Conservation (phyloP, 1,140 invertebrate species). For the Oppia nitens region DNA sequence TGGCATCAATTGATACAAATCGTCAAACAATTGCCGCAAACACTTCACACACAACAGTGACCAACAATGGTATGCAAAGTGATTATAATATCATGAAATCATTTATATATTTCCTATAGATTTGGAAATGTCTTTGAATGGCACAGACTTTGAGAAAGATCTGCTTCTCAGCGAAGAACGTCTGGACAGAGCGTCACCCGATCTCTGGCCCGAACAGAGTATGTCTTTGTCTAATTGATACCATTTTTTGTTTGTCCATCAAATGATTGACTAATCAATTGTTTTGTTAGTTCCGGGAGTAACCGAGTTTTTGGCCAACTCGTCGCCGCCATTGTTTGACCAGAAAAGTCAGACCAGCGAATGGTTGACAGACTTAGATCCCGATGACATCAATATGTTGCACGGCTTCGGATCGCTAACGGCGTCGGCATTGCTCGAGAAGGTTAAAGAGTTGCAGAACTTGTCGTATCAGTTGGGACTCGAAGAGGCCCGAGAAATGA, state of each 20-base stretch:
- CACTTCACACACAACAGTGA: no score
- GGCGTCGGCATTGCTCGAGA: constrained; percentile 59
- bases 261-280: constrained; percentile 14
- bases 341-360: constrained; percentile 25
- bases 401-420: constrained; percentile 59
- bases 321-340: constrained; percentile 22
- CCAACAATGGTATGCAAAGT: no score
- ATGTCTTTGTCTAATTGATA: constrained; percentile 29
- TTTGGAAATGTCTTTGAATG: neutral
- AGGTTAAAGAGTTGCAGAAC: constrained; percentile 82
- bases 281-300: constrained; percentile 49
- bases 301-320: constrained; percentile 43
- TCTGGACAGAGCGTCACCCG: constrained; percentile 70
- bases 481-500: constrained; percentile 91
- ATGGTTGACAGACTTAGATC: constrained; percentile 31
- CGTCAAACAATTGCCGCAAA: no score
- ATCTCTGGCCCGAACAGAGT: constrained; percentile 87
- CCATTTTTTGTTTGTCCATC: constrained; percentile 8
- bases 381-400: constrained; percentile 49
- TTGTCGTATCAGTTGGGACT: constrained; percentile 78
- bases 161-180: constrained; percentile 53
- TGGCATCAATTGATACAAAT: no score
- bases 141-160: neutral
- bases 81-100: no score
- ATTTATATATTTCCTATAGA: no score